Evolutionary conservation across 2,113 vertebrate genomes (phyloP).

Genomic region (Pituophis catenifer): DNA sequence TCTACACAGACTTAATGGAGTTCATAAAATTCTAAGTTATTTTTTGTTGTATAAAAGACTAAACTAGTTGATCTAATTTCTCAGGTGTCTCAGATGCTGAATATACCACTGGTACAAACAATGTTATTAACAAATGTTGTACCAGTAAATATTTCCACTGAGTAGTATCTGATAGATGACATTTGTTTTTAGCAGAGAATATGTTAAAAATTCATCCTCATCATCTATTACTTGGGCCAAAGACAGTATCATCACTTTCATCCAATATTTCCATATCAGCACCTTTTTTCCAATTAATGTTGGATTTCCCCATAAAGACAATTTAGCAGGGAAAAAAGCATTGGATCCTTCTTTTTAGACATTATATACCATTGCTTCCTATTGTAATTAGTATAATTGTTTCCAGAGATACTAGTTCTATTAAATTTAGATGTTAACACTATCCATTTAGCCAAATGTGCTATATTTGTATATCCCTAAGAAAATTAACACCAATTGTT

Average conservation of each 20-base stretch:
- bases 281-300: neutral
- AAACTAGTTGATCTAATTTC: neutral
- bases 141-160: neutral
- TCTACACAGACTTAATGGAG: neutral
- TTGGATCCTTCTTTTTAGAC: neutral
- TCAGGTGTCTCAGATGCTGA: neutral
- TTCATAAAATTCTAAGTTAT: neutral
- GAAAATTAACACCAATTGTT: neutral
- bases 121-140: neutral
- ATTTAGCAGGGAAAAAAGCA: neutral
- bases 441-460: neutral
- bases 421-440: neutral
- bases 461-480: neutral
- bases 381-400: neutral
- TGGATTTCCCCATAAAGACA: neutral
- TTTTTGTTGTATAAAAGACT: neutral
- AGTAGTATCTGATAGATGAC: neutral
- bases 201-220: neutral
- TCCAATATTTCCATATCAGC: neutral
- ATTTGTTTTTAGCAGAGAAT: neutral
- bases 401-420: neutral
- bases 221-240: neutral
- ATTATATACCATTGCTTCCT: neutral
- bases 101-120: neutral
- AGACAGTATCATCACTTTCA: neutral